These are phyloP conservation scores for Drosophila fulvimacula DNA, from an alignment of 2,888 invertebrate species.

Conservation along the genomic window DNA sequence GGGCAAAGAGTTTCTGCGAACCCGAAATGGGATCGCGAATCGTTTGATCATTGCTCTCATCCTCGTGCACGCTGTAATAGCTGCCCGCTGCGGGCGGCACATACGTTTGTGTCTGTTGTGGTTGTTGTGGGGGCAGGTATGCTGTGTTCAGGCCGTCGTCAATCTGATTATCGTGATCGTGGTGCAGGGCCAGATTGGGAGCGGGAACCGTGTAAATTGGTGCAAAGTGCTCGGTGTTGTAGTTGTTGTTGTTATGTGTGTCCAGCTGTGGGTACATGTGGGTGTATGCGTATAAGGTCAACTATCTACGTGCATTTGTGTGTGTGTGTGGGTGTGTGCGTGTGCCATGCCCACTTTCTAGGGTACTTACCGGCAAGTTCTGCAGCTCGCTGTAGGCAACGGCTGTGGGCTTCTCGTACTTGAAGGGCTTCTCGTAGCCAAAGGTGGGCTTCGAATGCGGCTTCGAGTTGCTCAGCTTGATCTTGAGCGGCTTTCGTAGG, in stretches of 20 bases:
- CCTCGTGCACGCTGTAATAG: conserved; percentile 87
- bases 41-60: conserved; percentile 84
- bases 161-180: conserved; percentile 82
- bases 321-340: neutral
- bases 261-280: conserved; percentile 73
- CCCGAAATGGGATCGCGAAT: conserved; percentile 83
- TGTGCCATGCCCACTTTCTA: neutral
- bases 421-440: conserved; percentile 81
- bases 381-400: conserved; percentile 75
- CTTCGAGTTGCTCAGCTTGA: conserved; percentile 80
- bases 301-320: conserved; percentile 8
- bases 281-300: conserved; percentile 19
- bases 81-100: conserved; percentile 23
- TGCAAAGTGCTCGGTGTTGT: conserved; percentile 95
- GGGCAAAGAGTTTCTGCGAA: conserved; percentile 85
- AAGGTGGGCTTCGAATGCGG: conserved; percentile 69
- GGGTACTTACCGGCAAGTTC: conserved; percentile 78
- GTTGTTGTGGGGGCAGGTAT: conserved; percentile 70
- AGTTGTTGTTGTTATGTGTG: conserved; percentile 76
- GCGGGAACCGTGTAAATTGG: conserved; percentile 95
- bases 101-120: conserved; percentile 29
- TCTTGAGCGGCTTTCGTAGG: conserved; percentile 81
- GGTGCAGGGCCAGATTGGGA: conserved; percentile 88
- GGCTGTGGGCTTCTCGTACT: conserved; percentile 82
- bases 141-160: conserved; percentile 73